Evolutionary conservation across 2,888 invertebrate genomes (phyloP).

Genomic region (Pachydiplax longipennis): DNA sequence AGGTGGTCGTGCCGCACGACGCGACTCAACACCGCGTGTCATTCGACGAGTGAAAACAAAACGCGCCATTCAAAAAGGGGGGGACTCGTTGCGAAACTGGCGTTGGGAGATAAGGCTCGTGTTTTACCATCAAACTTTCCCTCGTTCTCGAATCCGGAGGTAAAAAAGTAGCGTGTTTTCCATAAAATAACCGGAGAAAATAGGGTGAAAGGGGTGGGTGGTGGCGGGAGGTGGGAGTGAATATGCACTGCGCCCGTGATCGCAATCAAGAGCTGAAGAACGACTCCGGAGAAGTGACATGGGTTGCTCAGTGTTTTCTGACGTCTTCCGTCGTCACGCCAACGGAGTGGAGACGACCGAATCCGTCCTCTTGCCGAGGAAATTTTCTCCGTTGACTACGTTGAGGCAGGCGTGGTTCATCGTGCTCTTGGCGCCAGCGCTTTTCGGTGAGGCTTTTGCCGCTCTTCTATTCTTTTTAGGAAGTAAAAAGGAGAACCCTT

Average conservation of each 20-base stretch:
- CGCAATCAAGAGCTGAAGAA: background rate
- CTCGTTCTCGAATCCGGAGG: too few species aligned
- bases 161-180: too few species aligned
- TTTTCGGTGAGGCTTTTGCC: background rate
- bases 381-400: background rate
- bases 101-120: too few species aligned
- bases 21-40: background rate
- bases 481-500: background rate
- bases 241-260: background rate
- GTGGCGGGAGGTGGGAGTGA: background rate
- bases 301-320: background rate
- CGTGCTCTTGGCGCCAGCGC: background rate
- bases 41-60: background rate
- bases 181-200: background rate
- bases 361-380: background rate
- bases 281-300: background rate
- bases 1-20: background rate
- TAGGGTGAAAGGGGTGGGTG: background rate
- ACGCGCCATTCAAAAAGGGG: background rate
- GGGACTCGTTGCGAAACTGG: too few species aligned
- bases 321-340: background rate
- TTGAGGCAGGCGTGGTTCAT: background rate
- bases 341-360: background rate
- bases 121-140: too few species aligned
- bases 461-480: background rate